Conservation (phyloP, 1,140 invertebrate genomes). For the Scaptomyza montana region DNA sequence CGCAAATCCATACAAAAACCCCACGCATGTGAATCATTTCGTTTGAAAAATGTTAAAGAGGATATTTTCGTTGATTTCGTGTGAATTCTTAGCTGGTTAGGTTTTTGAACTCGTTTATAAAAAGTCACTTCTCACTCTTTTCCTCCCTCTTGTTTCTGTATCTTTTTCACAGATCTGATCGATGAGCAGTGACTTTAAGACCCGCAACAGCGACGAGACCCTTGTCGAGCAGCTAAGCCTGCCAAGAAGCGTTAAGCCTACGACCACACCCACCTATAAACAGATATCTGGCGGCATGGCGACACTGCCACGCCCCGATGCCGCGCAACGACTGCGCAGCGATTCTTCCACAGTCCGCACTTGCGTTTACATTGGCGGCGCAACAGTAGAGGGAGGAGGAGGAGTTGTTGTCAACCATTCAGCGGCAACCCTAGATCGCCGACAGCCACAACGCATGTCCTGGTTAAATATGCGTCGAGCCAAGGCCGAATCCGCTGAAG, state of each 20-base stretch:
- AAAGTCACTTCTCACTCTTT: background rate
- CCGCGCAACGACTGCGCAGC: constrained; percentile 59
- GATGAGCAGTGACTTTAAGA: constrained; percentile 67
- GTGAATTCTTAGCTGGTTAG: constrained; percentile 52
- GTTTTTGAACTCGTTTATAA: constrained; percentile 56
- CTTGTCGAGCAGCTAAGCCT: constrained; percentile 70
- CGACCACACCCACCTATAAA: constrained; percentile 54
- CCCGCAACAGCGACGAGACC: constrained; percentile 67
- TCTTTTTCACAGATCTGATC: constrained; percentile 61
- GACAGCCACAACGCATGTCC: constrained; percentile 75
- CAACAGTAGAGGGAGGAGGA: constrained; percentile 1
- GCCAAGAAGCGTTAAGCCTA: constrained; percentile 43
- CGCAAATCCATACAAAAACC: constrained; percentile 44
- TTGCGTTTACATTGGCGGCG: constrained; percentile 74
- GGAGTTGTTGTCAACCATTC: constrained; percentile 27
- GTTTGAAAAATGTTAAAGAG: constrained; percentile 60
- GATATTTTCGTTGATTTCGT: constrained; percentile 58
- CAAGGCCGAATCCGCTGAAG: constrained; percentile 57
- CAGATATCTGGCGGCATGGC: constrained; percentile 70
- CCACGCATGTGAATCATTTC: constrained; percentile 72
- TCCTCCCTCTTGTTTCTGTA: constrained; percentile 12
- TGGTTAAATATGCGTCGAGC: constrained; percentile 79
- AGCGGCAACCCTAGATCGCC: constrained; percentile 66
- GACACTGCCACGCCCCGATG: constrained; percentile 60
- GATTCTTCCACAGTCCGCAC: constrained; percentile 64